phyloP scores from a whole-genome alignment of 2,113 vertebrate genomes.

The Embiotoca jacksoni region DNA sequence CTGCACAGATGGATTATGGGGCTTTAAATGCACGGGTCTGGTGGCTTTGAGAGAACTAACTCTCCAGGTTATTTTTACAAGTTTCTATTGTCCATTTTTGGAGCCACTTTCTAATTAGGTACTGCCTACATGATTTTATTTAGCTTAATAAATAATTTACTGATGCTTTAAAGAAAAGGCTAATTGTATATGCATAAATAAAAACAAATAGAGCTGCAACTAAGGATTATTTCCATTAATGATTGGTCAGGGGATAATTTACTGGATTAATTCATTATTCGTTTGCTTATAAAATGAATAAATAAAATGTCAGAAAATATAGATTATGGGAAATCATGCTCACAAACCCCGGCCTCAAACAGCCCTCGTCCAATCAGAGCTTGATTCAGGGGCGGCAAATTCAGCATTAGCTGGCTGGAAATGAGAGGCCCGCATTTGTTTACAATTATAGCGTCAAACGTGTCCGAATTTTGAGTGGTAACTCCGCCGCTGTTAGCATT shows the following conservation, averaged over 20 bases:
- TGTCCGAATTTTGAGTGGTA: background rate
- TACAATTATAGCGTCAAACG: background rate
- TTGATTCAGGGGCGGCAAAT: too few relatives aligned
- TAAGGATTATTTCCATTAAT: too few relatives aligned
- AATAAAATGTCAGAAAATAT: too few relatives aligned
- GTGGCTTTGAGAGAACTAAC: constrained; percentile 17
- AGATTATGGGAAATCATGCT: too few relatives aligned
- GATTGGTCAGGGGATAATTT: too few relatives aligned
- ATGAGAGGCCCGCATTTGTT: too few relatives aligned
- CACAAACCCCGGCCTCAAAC: too few relatives aligned
- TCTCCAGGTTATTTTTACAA: background rate
- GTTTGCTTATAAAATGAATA: too few relatives aligned
- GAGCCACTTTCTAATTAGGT: constrained; percentile 4
- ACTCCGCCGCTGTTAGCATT: background rate
- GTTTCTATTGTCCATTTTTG: background rate
- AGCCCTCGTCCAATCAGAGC: too few relatives aligned
- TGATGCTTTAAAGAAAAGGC: background rate
- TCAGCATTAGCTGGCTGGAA: too few relatives aligned
- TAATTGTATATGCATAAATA: background rate
- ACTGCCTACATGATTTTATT: background rate
- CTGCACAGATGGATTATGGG: constrained; percentile 21
- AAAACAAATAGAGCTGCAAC: background rate
- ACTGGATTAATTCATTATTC: too few relatives aligned
- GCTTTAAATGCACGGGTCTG: constrained; percentile 7
- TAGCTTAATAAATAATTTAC: background rate